phyloP scores from a whole-genome alignment of 2,113 vertebrate genomes.

The Poeciliopsis occidentalis region DNA sequence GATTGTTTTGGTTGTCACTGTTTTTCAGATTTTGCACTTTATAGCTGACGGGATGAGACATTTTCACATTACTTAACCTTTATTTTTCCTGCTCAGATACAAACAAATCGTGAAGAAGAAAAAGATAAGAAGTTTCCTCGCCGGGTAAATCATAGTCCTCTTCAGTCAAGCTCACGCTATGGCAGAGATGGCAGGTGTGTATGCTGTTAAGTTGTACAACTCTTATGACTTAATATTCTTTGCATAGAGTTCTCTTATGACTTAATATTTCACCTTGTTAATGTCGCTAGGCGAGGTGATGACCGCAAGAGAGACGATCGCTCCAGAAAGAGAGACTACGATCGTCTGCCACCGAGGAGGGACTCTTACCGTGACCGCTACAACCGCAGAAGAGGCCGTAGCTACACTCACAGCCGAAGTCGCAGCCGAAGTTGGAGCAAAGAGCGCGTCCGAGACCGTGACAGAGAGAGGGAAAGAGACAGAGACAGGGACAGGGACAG shows the following conservation, averaged over 20 bases:
- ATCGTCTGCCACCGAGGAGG: conserved; percentile 88
- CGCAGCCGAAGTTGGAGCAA: conserved; percentile 96
- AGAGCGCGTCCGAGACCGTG: conserved; percentile 88
- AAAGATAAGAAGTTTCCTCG: conserved; percentile 95
- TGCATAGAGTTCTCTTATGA: neutral
- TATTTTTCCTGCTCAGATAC: conserved; percentile 58
- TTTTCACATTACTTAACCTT: neutral
- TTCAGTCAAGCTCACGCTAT: conserved; percentile 90
- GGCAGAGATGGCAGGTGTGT: conserved; percentile 90
- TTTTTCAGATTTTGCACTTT: too few relatives aligned
- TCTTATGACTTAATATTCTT: neutral
- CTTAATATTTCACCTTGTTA: neutral
- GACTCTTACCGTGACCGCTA: conserved; percentile 96
- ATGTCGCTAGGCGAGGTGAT: conserved; percentile 86
- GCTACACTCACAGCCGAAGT: conserved; percentile 93
- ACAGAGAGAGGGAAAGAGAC: conserved; percentile 87
- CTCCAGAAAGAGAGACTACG: conserved; percentile 94
- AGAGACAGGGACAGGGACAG: conserved; percentile 82
- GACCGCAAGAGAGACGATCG: conserved; percentile 96
- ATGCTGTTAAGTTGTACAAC: neutral
- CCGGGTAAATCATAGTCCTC: conserved; percentile 92
- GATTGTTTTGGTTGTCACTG: too few relatives aligned
- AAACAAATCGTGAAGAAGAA: conserved; percentile 91
- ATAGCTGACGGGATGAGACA: too few relatives aligned
- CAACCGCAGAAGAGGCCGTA: conserved; percentile 91